Conservation (phyloP, 2,888 invertebrate genomes). For the Caenorhabditis sp. region DNA sequence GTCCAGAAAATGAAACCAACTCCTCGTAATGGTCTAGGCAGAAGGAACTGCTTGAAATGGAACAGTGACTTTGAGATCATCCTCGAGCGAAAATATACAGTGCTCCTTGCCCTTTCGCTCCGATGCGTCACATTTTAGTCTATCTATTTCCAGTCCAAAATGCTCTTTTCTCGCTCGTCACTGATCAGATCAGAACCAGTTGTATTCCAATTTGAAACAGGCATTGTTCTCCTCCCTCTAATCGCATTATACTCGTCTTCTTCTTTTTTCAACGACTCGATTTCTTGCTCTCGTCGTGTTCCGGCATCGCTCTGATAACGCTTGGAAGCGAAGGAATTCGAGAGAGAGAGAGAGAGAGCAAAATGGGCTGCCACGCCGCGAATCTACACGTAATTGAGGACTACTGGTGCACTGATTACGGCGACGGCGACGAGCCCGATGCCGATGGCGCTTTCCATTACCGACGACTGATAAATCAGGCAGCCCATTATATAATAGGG, state of each 20-base stretch:
- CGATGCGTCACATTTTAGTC: background rate
- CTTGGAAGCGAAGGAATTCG: slow-evolving; percentile 36
- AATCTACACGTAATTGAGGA: slow-evolving; percentile 39
- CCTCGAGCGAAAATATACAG: background rate
- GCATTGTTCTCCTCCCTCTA: slow-evolving; percentile 8
- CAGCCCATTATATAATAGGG: slow-evolving; percentile 14
- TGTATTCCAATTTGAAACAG: background rate
- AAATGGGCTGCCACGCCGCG: slow-evolving; percentile 44
- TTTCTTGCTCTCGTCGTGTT: slow-evolving; percentile 20
- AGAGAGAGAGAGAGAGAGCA: slow-evolving; percentile 2
- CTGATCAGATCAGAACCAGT: slow-evolving; percentile 12
- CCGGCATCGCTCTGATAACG: slow-evolving; percentile 32
- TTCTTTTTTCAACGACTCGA: slow-evolving; percentile 11
- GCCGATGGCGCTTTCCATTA: too few relatives aligned
- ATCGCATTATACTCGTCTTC: slow-evolving; percentile 34
- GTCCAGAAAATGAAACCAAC: too few relatives aligned
- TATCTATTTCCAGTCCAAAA: slow-evolving; percentile 20
- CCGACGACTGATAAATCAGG: slow-evolving; percentile 37
- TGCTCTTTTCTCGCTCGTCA: background rate
- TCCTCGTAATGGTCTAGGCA: too few relatives aligned
- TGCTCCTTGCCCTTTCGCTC: slow-evolving; percentile 12
- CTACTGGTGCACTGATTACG: slow-evolving; percentile 43
- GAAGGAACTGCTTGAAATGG: background rate
- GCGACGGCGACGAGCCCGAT: too few relatives aligned
- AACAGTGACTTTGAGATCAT: background rate